Base-by-base conservation (phyloP, 2,888 invertebrate genomes). In the Glyphotaelius pellucidus region DNA sequence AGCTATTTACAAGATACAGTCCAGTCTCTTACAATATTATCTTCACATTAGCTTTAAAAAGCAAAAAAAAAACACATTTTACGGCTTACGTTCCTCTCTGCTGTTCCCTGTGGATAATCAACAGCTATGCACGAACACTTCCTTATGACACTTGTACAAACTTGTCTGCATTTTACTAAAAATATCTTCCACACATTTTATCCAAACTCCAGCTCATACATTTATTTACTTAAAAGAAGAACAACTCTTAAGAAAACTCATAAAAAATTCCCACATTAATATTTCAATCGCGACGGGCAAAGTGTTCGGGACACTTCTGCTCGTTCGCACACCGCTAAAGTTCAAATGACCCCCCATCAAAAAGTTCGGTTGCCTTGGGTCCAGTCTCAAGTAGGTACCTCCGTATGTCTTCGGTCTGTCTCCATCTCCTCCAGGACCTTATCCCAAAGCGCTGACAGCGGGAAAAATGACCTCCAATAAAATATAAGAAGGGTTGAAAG, bases 401-500 rank as follows among this genome's bases (percentile, higher is more conserved):
- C 84, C 84, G 84, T 84, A 84, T 90, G 88, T 84, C 91, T 90
- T 47, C 90, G 91, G 47, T 89, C 79, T 90, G 91, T 92, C 92
- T 67, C 89, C 83, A 90, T 90, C 90, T 92, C 92, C 89, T 80
- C 38, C 79, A 83, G 90, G 90, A 67, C 92, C 89, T 88, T 91
- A 92, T 92, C 52, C 80, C 84, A 35, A 89, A 67, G 67, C 81
- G 92, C 90, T 92, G 92, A 92, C 91, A 92, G 91, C 89, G 86
- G 92, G 85, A 91, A 85, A 92, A 92, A 92, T 92, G 84, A 91
- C 92, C 89, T 38, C 83, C 42, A 92, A 90, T 92, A 89, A 85
- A 91, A 85, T 38, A 90, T 86, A 86, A 86, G 84, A 88, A 91
- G 80, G 89, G 91, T 79, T 25, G 90, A n/a, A 90, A 67, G 19